Evolutionary conservation across 2,888 invertebrate species (phyloP).

Genomic region (Micropterix aruncella): DNA sequence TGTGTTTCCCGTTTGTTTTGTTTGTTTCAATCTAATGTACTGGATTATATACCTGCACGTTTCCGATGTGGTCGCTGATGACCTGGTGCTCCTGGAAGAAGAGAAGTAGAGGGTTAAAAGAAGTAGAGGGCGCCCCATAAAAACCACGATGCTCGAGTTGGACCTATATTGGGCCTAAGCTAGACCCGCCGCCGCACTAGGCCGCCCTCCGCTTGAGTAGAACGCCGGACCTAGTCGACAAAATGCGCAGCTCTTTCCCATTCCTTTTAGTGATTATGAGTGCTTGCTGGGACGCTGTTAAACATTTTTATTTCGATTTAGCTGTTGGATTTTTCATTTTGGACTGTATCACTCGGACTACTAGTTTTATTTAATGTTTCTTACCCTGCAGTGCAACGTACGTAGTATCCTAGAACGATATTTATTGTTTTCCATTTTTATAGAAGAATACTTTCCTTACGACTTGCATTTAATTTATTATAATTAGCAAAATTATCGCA

Average conservation of each 20-base stretch:
- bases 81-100: slow-evolving; percentile 57
- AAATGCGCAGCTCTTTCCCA: neutral
- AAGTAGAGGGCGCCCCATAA: neutral
- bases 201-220: neutral
- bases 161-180: neutral
- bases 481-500: too few species aligned
- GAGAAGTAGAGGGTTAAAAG: slow-evolving; percentile 31
- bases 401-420: too few species aligned
- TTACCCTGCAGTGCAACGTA: neutral
- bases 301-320: neutral
- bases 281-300: neutral
- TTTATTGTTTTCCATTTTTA: too few species aligned
- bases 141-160: neutral
- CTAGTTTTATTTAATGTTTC: too few species aligned
- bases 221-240: neutral
- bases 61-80: slow-evolving; percentile 75
- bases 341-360: neutral
- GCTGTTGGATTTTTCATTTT: neutral
- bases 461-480: too few species aligned
- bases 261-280: neutral
- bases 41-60: slow-evolving; percentile 85
- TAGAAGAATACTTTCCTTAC: too few species aligned
- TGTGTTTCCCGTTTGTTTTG: slow-evolving; percentile 85
- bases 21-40: slow-evolving; percentile 88
- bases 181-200: too few species aligned